Evolutionary conservation across 2,113 vertebrate genomes (phyloP).

Genomic region (Mesoclemmys tuberculata): DNA sequence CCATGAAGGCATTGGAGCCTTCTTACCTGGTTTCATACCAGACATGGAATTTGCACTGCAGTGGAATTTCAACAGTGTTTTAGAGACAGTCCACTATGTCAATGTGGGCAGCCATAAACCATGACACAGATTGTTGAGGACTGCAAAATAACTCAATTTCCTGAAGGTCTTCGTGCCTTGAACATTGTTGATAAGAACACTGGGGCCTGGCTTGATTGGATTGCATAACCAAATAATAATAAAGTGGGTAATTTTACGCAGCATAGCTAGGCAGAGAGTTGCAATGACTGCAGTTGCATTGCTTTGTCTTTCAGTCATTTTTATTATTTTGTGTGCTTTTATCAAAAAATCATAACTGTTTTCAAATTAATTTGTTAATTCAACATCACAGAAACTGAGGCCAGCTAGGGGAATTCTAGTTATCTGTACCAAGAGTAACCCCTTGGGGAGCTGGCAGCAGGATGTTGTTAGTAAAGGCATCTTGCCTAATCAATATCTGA

Average conservation of each 20-base stretch:
- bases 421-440: neutral
- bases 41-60: too few relatives aligned
- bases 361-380: neutral
- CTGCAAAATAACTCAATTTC: too few relatives aligned
- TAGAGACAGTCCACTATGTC: too few relatives aligned
- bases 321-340: neutral
- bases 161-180: too few relatives aligned
- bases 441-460: neutral
- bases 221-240: too few relatives aligned
- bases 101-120: too few relatives aligned
- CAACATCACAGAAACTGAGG: rapidly evolving
- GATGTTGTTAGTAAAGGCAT: neutral
- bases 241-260: neutral
- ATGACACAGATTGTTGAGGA: too few relatives aligned
- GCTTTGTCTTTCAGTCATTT: neutral
- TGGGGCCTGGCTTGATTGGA: too few relatives aligned
- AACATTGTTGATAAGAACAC: too few relatives aligned
- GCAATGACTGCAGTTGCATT: neutral
- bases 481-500: rapidly evolving
- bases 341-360: neutral
- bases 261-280: neutral
- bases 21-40: too few relatives aligned
- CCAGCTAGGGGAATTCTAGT: neutral
- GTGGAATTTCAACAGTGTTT: too few relatives aligned
- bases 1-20: too few relatives aligned